These are phyloP conservation scores for Sebastes diaconus DNA, from an alignment of 2,797 vertebrate genomes.

Conservation along the genomic window DNA sequence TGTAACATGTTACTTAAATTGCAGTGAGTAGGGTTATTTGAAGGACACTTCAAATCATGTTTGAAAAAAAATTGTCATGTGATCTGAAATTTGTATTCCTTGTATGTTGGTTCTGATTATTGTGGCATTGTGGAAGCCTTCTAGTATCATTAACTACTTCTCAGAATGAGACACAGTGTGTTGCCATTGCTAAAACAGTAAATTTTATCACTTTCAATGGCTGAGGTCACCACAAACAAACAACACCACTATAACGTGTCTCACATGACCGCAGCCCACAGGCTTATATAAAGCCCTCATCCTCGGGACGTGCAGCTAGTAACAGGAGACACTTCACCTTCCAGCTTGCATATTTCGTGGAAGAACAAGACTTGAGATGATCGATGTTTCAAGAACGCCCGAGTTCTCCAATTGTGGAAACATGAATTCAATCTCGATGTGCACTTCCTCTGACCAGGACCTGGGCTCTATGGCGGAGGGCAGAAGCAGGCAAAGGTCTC, in stretches of 20 bases:
- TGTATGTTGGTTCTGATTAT: not conserved
- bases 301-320: not conserved
- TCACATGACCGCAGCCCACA: conserved; percentile 44
- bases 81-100: not conserved
- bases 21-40: not conserved
- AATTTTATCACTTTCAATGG: conserved; percentile 21
- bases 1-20: not conserved
- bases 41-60: conserved; percentile 10
- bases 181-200: conserved; percentile 17
- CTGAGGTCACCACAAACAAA: conserved; percentile 63
- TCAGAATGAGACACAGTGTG: conserved; percentile 35
- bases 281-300: conserved; percentile 59
- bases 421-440: conserved; percentile 44
- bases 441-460: conserved; percentile 37
- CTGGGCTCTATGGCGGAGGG: conserved; percentile 26
- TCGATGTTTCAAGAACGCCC: conserved; percentile 48
- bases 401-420: conserved; percentile 64
- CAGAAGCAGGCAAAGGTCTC: conserved; percentile 67
- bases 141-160: conserved; percentile 8
- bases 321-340: conserved; percentile 2
- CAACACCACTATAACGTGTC: not conserved
- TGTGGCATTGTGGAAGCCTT: not conserved
- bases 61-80: not conserved
- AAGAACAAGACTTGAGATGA: conserved; percentile 54
- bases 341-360: not conserved